These are phyloP conservation scores for Motacilla tschutschensis DNA, from an alignment of 2,113 vertebrate genomes.

Conservation along the genomic window DNA sequence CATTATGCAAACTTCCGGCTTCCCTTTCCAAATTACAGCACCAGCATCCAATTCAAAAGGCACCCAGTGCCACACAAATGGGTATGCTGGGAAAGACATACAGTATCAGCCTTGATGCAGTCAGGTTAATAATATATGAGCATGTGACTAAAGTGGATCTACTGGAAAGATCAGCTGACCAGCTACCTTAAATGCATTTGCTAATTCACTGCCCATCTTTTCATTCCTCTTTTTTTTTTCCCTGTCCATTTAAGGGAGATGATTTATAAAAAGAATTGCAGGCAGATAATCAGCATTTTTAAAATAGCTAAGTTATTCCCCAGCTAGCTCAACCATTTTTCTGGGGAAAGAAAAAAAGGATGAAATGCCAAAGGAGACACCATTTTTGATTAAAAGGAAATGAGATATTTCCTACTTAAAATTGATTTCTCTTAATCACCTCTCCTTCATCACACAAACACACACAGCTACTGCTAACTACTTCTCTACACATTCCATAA, in stretches of 20 bases:
- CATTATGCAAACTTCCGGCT: slow-evolving; percentile 2
- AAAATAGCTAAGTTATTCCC: not conserved
- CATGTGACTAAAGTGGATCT: slow-evolving; percentile 9
- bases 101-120: slow-evolving; percentile 18
- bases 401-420: not conserved
- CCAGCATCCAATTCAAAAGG: slow-evolving; percentile 23
- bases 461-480: not conserved
- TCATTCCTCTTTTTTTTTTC: not conserved
- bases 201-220: slow-evolving; percentile 35
- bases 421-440: not conserved
- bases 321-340: not conserved
- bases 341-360: not conserved
- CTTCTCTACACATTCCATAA: not conserved
- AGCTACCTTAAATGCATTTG: slow-evolving; percentile 45
- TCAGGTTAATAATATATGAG: slow-evolving; percentile 60
- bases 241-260: not conserved
- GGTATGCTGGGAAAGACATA: not conserved
- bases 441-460: not conserved
- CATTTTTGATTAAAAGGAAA: slow-evolving; percentile 29
- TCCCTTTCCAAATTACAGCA: slow-evolving; percentile 21
- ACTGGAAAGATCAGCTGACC: slow-evolving; percentile 39
- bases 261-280: slow-evolving; percentile 14
- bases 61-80: not conserved
- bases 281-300: not conserved
- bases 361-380: not conserved